Base-by-base conservation (phyloP, 1,140 invertebrate species). In the Drosophila repleta region DNA sequence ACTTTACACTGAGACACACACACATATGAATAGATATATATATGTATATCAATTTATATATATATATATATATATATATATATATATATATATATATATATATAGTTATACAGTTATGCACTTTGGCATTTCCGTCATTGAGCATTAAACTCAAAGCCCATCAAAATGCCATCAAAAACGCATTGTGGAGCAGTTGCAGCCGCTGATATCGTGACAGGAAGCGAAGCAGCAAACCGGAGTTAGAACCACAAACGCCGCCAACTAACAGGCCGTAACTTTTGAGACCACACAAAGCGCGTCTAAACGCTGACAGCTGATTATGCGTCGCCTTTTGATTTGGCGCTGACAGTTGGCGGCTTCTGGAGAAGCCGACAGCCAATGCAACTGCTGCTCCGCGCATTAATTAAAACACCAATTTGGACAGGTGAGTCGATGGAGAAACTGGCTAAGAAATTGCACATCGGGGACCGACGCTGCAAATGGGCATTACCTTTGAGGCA, bases 371-470 rank as follows among this genome's bases (percentile, higher is more conserved):
- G 39, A 15, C 39, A 43, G 39, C 13, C 4, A 10, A 7, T 62
- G 21, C n/a, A n/a, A n/a, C 32, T 37, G 21, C 7, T 11, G 8
- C n/a, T 55, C 11, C 39, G 52, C 1, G 11, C 20, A 55, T 55
- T 76, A 77, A 84, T 85, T 87, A 87, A 76, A 87, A 74, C 69
- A 43, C 57, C 43, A 63, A 75, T 75, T 81, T 67, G 61, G 53
- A 57, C 58, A 76, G 32, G 10, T 35, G 11, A 35, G 32, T 26
- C 39, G n/a, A 48, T 52, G 41, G 11, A 6, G 37, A 64, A 49
- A 62, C 18, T 37, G 32, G 29, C 55, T 57, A 81, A 81, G 71
- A 84, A 85, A 84, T 84, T 87, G 71, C 83, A 70, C 82, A 61
- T 78, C 75, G 71, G 82, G 83, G 82, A 85, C 60, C 15, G 20